Conservation (phyloP, 2,113 vertebrate species). For the Himantopus leucocephalus region DNA sequence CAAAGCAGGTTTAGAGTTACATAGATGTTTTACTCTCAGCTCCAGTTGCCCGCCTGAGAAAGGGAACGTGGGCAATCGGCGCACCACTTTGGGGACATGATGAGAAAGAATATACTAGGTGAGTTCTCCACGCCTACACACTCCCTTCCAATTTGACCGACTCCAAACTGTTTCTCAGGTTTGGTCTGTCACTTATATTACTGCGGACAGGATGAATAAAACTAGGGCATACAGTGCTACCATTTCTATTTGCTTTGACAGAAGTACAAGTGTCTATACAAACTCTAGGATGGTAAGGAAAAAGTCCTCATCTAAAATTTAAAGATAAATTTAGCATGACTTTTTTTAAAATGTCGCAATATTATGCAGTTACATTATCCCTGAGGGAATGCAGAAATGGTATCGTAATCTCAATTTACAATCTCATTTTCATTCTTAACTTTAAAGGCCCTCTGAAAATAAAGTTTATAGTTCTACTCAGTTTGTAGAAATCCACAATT, state of each 20-base stretch:
- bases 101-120: background rate
- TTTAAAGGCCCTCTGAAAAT: background rate
- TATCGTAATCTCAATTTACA: background rate
- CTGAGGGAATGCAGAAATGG: background rate
- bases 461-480: background rate
- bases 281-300: background rate
- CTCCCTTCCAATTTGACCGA: background rate
- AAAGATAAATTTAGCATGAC: background rate
- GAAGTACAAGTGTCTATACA: background rate
- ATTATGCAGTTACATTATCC: background rate
- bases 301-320: background rate
- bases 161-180: background rate
- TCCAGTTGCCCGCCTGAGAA: background rate
- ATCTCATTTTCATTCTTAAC: background rate
- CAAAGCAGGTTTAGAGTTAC: background rate
- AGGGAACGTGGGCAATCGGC: background rate
- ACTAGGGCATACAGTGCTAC: background rate
- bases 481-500: background rate
- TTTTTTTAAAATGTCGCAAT: background rate
- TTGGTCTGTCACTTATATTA: background rate
- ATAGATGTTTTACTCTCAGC: accelerated
- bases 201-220: background rate
- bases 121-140: background rate
- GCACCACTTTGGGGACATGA: background rate
- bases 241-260: background rate